Base-by-base conservation (phyloP, 2,888 invertebrate genomes). In the Acrobasis suavella region DNA sequence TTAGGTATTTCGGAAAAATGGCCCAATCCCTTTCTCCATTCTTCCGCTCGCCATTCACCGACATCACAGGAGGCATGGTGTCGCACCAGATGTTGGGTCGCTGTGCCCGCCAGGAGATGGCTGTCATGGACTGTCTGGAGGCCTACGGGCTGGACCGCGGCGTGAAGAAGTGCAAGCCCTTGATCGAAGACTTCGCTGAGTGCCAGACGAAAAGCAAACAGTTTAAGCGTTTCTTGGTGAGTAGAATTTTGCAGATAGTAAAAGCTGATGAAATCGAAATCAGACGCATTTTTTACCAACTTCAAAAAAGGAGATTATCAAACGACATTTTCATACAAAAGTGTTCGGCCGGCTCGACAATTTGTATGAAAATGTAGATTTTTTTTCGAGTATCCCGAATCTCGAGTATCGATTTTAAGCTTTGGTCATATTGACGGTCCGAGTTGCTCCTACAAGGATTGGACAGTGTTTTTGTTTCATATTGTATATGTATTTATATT, bases 111-210 rank as follows among this genome's bases (percentile, higher is more conserved):
- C 86, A 95, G 70, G 96, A 97, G 86, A 86, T 96, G 89, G 91
- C 93, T 50, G 87, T 94, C 76, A 93, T 95, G 85, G 95, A 96
- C 69, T 97, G 97, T 74, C 73, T 96, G 58, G 96, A 97, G 72
- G 96, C 96, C 0, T 96, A 97, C 71, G 97, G 97, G 5, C 69
- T 94, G 1, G 93, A 93, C 32, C 89, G 91, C 50, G 96, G 95
- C 0, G 58, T 86, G 1, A 75, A 73, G 3, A 93, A 94, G 76
- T 97, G 97, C 77, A 75, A 82, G 0, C 83, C 89, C 54, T 81
- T 95, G 3, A 84, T 95, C 32, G 87, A 92, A 0, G 96, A 97
- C 79, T 95, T 95, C 68, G 81, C 85, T 59, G 97, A 97, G 82
- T 97, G 97, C 72, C 83, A 93, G 0, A 82, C 83, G 1, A 75